Percentiles rank a stretch among this genome's conserved stretches.
Evolutionary conservation across 1,140 invertebrate species (phyloP).

Genomic region (Leptestheria dahalacensis): DNA sequence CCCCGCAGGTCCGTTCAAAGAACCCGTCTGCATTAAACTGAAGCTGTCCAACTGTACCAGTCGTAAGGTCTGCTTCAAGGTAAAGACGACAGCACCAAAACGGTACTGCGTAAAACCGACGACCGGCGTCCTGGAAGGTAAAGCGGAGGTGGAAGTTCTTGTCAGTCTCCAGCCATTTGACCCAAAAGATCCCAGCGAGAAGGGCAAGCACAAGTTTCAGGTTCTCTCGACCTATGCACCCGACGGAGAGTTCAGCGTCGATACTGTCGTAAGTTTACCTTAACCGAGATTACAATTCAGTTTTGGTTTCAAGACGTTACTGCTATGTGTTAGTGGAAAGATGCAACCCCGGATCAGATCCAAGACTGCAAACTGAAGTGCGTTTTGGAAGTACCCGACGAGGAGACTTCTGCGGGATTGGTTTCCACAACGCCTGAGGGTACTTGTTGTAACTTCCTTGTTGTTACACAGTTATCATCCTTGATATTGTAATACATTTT

Average conservation of each 20-base stretch:
- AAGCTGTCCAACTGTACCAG: conserved; percentile 75
- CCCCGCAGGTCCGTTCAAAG: conserved; percentile 75
- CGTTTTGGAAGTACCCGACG: conserved; percentile 68
- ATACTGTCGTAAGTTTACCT: conserved; percentile 30
- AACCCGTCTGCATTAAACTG: conserved; percentile 77
- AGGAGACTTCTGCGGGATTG: conserved; percentile 17
- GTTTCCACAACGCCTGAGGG: neutral
- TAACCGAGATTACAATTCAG: neutral
- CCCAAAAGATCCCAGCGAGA: conserved; percentile 71
- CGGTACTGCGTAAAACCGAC: conserved; percentile 98
- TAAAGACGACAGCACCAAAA: conserved; percentile 98
- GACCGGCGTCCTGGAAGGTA: conserved; percentile 71
- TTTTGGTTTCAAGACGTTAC: neutral
- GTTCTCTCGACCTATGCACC: conserved; percentile 85
- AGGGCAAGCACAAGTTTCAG: conserved; percentile 99
- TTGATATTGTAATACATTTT: too few species aligned
- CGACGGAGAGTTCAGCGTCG: conserved; percentile 52
- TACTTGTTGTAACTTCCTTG: neutral
- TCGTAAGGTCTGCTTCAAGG: conserved; percentile 88
- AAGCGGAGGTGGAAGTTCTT: conserved; percentile 58
- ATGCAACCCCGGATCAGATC: conserved; percentile 54
- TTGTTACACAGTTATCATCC: too few species aligned
- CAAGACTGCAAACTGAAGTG: conserved; percentile 92
- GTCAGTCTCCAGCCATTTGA: conserved; percentile 93
- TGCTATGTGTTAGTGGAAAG: conserved; percentile 68